Base-by-base conservation (phyloP, 92 coral and sea anemone species). In the Zoanthus gigantus region DNA sequence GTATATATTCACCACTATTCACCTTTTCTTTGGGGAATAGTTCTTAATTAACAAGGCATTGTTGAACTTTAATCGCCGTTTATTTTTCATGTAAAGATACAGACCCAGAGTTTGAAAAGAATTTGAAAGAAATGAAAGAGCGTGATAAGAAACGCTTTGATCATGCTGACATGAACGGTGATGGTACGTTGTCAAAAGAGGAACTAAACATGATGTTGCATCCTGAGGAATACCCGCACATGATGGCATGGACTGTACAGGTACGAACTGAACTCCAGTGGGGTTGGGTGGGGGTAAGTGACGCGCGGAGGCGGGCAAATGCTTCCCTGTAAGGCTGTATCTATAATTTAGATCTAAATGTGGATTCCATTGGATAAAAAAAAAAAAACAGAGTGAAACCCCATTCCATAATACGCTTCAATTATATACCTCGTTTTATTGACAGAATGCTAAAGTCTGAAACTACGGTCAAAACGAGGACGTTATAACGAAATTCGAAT, bases 201-300 rank as follows among this genome's bases (percentile, higher is more conserved):
- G 98, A 95, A 56, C 65, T 95, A 34, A 82, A 79, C 4, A 42
- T 90, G 69, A 78, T 92, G 74, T n/a, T 90, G 3, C 95, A 95
- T 54, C 98, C 98, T 8, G 98, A 96, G 81, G 98, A 95, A 45
- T 88, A 91, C 13, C 84, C 93, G 3, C 88, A 95, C 58, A 95
- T 95, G 98, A 78, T 93, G 31, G 88, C 90, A 17, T 86, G 82
- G 60, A 57, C 94, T 30, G 87, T 93, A 13, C 89, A 95, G 93
- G 97, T 94, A 78, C 83, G 42, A 37, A 37, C 42, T 37, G 42
- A 37, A 37, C 42, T 37, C 42, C 4, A 4, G 42, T 37, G 42
- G 42, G 42, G 42, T 37, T 2, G 42, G 42, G 42, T 37, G 42
- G 42, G 42, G 4, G 42, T 37, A 37, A 37, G 42, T 37, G 42